These are phyloP conservation scores for Sanderia malayensis DNA, from an alignment of 30 jellyfish, hydroid and myxozoan species.

Conservation along the genomic window DNA sequence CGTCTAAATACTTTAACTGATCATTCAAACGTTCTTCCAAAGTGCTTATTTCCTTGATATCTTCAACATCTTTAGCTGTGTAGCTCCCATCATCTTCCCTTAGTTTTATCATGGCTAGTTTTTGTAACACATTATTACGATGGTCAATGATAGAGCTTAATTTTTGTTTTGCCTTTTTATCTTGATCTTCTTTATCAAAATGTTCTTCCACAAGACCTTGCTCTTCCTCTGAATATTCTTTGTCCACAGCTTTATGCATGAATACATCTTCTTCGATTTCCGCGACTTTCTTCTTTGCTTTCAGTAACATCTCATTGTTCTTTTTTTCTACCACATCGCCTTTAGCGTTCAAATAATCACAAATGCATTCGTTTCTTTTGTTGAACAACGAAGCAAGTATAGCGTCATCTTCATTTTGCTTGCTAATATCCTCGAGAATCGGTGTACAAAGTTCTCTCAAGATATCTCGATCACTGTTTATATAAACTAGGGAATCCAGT, in stretches of 20 bases:
- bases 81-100: conserved; percentile 10
- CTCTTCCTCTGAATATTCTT: too few relatives aligned
- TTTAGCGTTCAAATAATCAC: background rate
- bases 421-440: conserved; percentile 9
- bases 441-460: conserved; percentile 16
- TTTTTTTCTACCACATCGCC: too few relatives aligned
- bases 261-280: too few relatives aligned
- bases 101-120: conserved; percentile 19
- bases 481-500: background rate
- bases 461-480: conserved; percentile 6
- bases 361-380: conserved; percentile 11
- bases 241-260: too few relatives aligned
- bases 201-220: too few relatives aligned
- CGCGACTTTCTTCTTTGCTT: too few relatives aligned
- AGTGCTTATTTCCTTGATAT: conserved; percentile 14
- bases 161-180: background rate
- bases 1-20: conserved; percentile 9
- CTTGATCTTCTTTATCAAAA: too few relatives aligned
- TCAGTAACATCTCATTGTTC: background rate
- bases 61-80: background rate
- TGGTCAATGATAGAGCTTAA: conserved; percentile 12
- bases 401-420: conserved; percentile 17
- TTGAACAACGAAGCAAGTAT: conserved; percentile 10
- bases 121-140: conserved; percentile 19
- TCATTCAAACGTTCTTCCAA: conserved; percentile 9